A percentile compares a stretch with the other conserved stretches of the same genome.
These are phyloP conservation scores for Caenorhabditis afra DNA, from an alignment of 2,888 invertebrate species.

Conservation along the genomic window DNA sequence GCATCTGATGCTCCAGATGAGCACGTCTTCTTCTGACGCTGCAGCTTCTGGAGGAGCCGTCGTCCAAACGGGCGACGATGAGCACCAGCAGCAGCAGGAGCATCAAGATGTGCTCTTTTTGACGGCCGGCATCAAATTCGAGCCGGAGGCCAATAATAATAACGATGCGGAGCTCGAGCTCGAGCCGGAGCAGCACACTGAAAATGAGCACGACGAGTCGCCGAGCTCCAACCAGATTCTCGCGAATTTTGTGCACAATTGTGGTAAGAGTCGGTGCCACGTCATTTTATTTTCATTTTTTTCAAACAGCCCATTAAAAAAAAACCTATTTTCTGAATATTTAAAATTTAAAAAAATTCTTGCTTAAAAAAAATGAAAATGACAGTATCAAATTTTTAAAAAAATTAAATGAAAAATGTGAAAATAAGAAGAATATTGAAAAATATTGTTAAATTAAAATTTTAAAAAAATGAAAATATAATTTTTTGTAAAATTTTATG, in stretches of 20 bases:
- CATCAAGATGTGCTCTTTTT: no score
- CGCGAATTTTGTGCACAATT: slow-evolving; percentile 11
- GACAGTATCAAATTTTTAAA: no score
- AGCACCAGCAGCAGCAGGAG: neutral
- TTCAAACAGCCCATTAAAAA: neutral
- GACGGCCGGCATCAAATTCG: no score
- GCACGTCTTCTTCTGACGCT: neutral
- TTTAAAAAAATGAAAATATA: no score
- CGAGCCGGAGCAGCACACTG: no score
- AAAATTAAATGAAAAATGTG: no score
- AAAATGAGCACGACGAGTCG: no score
- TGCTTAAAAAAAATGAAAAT: no score
- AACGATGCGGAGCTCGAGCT: neutral
- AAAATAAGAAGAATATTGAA: no score
- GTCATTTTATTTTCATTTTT: neutral
- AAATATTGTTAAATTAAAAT: no score
- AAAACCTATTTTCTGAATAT: neutral
- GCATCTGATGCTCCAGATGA: slow-evolving; percentile 82
- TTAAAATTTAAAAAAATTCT: slow-evolving; percentile 7
- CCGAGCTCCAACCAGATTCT: slow-evolving; percentile 25
- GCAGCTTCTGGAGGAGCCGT: neutral
- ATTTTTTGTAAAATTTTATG: no score
- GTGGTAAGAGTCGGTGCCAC: neutral
- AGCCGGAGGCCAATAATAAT: neutral
- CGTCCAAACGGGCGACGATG: neutral